Evolutionary conservation across 1,140 invertebrate genomes (phyloP), one percentile per base, ranked within the genome.

Genomic region (Ceratina calcarata): DNA sequence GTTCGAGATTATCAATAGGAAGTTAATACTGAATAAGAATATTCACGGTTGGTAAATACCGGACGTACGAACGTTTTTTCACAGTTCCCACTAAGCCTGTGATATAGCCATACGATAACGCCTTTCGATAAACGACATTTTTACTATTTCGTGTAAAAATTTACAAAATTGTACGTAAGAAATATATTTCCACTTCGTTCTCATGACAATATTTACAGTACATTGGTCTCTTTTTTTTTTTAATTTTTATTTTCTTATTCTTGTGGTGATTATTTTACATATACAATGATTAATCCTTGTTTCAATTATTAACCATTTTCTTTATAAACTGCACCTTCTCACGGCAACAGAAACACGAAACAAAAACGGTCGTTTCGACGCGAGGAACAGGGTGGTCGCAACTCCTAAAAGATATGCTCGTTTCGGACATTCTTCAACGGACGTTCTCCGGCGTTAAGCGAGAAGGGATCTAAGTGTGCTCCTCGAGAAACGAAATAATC

Each of bases 401-500:
- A 78, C 76, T 78, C 64, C 76, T 78, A 32, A 32, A 64, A 64
- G 60, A 78, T 78, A 78, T 78, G 71, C 76, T 78, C 76, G 76
- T 78, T 71, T 71, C 58, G 67, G 76, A 72, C 68, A 62, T 58
- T 57, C 76, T 72, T 61, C 67, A 78, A 64, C 37, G 76, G 76
- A 78, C 60, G 70, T 78, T 78, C 68, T 78, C 68, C 68, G 32
- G 64, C 76, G 45, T 72, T 71, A 72, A 72, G 32, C 3, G 32
- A 60, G 67, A 78, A 78, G 76, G 37, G 51, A 65, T 45, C 58
- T 64, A 78, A 45, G 37, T 45, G 37, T 72, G 61, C 76, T 78
- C 76, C 69, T 78, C 76, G 76, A 78, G 76, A 27, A 69, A 70
- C 49, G n/a, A 18, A 32, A 32, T 69, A 27, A 57, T 78, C 69